Conservation (phyloP, 2,888 invertebrate species). For the Pristionchus entomophagus region DNA sequence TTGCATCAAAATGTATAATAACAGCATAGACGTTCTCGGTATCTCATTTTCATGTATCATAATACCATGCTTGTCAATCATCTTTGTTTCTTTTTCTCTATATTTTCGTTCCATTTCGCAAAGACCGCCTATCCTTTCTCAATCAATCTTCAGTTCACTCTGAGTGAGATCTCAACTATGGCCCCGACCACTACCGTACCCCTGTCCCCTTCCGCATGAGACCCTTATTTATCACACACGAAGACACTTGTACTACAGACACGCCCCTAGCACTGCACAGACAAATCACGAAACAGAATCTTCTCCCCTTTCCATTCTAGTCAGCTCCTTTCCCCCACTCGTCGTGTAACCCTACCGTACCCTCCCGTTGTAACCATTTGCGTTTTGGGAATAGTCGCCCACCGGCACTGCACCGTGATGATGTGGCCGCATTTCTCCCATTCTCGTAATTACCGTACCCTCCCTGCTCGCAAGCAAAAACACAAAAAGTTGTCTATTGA, state of each 20-base stretch:
- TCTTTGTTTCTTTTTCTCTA: not conserved
- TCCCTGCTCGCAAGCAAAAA: conserved; percentile 14
- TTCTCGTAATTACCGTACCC: not conserved
- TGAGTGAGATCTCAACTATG: conserved; percentile 17
- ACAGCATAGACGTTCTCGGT: not conserved
- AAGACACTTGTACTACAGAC: conserved; percentile 8
- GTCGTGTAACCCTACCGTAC: conserved; percentile 23
- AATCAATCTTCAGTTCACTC: conserved; percentile 5
- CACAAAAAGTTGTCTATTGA: conserved; percentile 33
- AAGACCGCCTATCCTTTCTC: conserved; percentile 17
- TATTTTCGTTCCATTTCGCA: not conserved
- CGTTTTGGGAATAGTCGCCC: conserved; percentile 4
- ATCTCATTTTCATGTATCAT: conserved; percentile 9
- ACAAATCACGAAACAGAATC: not conserved
- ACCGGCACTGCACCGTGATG: conserved; percentile 15
- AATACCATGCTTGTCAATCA: conserved; percentile 12
- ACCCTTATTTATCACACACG: conserved; percentile 19
- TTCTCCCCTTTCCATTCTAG: not conserved
- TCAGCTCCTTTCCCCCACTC: conserved; percentile 5
- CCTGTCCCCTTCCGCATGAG: not conserved
- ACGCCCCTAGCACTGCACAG: not conserved
- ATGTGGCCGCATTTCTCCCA: not conserved
- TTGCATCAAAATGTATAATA: conserved; percentile 39
- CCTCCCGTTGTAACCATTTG: not conserved
- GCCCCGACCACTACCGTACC: conserved; percentile 16